Evolutionary conservation across 2,888 invertebrate genomes (phyloP), one percentile per base, ranked within the genome.

Genomic region (Nomada flava): DNA sequence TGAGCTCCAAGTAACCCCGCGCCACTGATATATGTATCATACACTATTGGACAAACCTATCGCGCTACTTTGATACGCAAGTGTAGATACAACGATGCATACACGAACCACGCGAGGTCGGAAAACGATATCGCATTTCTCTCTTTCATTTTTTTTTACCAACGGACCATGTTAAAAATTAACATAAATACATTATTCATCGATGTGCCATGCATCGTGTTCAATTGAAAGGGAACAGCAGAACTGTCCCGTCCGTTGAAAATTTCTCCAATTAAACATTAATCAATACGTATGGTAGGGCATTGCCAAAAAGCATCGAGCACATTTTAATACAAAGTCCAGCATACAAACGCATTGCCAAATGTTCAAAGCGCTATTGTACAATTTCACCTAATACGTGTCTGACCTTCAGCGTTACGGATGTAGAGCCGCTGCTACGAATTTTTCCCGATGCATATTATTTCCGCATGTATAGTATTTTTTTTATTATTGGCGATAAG

Each of bases 41-140:
- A 71, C 65, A 62, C 60, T 63, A 71, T 82, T 81, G 65, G 65
- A 75, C 69, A 67, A 81, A 57, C 65, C 53, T 65, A 26, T 75
- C 81, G 23, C 65, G 65, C 75, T 65, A 79, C 69, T 52, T 69
- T 23, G 60, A 70, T 80, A 47, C 57, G 20, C 36, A 18, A 65
- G 15, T 36, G 50, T 36, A 44, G 26, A 57, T 57, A 23, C 57
- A 57, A 18, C 18, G 65, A 29, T 62, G 50, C 29, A 50, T 69
- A 63, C 15, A 11, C 50, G 52, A 29, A 50, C 18, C 20, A 23
- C 20, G 15, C 20, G 5, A 44, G 10, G 18, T 4, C 42, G 26
- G 18, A 13, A 29, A 42, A 50, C 52, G 63, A 23, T 42, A 53
- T 72, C 29, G 26, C 50, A 57, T 73, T 53, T 42, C 23, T 20